Evolutionary conservation across 2,888 invertebrate species (phyloP), one percentile per base, ranked within the genome.

Genomic region (Ligdia adustata): DNA sequence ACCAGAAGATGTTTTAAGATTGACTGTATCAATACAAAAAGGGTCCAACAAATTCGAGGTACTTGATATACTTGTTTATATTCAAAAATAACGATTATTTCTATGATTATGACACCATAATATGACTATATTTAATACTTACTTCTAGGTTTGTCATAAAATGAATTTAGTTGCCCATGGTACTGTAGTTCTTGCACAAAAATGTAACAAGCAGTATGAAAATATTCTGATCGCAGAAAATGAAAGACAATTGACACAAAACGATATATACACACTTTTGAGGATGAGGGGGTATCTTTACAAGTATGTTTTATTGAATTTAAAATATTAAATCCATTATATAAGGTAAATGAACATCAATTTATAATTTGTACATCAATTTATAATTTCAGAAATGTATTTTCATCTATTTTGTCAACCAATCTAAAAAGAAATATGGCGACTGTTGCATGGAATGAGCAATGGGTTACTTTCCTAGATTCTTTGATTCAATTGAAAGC

Each of bases 381-480:
- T 15, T 20, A 27, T 6, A 18, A 9, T 52, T 47, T 1, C 31
- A 55, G 55, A 11, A n/a, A 7, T 2, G 12, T 40, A n/a, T 34
- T 55, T 20, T 26, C 42, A 41, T 34, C 24, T 0, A 28, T 55
- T 1, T 13, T 14, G 1, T 13, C 31, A 24, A 26, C 28, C 0
- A 53, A 49, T n/a, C 13, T 45, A 2, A 11, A 44, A 14, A 43
- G 22, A 16, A 43, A 37, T 9, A 45, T 41, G 39, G 53, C 46
- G 3, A 32, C 35, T n/a, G 12, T 57, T 3, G 34, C 37, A 38
- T 57, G 56, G 51, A 18, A 20, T 14, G 40, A 26, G 2, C 5
- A 51, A 9, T 57, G 56, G 56, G 14, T 43, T 2, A 34, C 20
- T 0, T 51, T 57, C 13, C 14, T 57, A 3, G 51, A 57, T 29